Evolutionary conservation across 1,140 invertebrate species (phyloP).

Genomic region (Thrips palmi): DNA sequence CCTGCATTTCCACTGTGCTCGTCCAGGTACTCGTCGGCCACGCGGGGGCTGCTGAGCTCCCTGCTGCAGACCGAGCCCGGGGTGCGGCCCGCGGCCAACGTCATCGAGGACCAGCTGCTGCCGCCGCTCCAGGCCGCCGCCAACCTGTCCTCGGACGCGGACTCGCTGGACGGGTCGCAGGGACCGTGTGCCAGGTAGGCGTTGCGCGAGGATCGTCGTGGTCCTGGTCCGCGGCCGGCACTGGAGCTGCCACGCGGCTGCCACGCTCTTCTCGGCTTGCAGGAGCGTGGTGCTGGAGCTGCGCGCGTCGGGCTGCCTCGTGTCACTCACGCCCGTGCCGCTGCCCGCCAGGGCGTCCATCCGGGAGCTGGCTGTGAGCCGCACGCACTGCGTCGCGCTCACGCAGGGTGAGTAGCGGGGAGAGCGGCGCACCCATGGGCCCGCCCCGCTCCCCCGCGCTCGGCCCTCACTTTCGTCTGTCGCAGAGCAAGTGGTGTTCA

Average conservation of each 20-base stretch:
- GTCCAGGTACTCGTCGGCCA: slow-evolving; percentile 3
- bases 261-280: background rate
- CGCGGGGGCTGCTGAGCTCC: slow-evolving; percentile 1
- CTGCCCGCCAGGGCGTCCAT: slow-evolving; percentile 32
- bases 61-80: slow-evolving; percentile 14
- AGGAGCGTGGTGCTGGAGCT: slow-evolving; percentile 39
- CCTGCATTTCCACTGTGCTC: background rate
- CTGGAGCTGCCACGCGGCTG: background rate
- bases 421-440: too few species aligned
- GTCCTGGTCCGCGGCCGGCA: background rate
- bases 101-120: slow-evolving; percentile 33
- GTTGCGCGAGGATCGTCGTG: background rate
- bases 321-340: slow-evolving; percentile 31
- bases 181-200: slow-evolving; percentile 6
- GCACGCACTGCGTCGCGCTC: slow-evolving; percentile 47
- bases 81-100: slow-evolving; percentile 38
- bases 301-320: slow-evolving; percentile 29
- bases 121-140: slow-evolving; percentile 29
- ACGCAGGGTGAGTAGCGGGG: slow-evolving; percentile 26
- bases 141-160: too few species aligned
- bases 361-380: slow-evolving; percentile 36
- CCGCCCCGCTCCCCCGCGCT: too few species aligned
- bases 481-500: slow-evolving; percentile 44
- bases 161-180: too few species aligned
- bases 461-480: too few species aligned